These are phyloP conservation scores for Corynorhinus townsendii DNA, from an alignment of 2,113 vertebrate genomes.

Conservation along the genomic window DNA sequence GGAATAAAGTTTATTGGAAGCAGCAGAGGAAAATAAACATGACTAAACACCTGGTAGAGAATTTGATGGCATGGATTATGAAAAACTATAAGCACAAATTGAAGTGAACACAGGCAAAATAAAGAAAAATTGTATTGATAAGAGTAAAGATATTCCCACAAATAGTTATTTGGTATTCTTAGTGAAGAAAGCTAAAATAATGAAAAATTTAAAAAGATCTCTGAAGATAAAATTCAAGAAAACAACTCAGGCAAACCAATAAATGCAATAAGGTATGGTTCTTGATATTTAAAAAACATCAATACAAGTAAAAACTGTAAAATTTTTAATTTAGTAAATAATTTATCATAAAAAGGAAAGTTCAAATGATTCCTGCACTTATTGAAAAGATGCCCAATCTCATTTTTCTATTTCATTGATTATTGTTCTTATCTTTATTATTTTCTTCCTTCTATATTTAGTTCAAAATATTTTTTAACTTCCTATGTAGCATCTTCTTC, in stretches of 20 bases:
- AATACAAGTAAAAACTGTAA: background rate
- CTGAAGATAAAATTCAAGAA: background rate
- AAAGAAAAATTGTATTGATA: background rate
- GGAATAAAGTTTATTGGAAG: background rate
- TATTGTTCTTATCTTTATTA: background rate
- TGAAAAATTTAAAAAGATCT: background rate
- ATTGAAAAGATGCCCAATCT: background rate
- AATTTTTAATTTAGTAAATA: background rate
- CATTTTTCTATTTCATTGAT: background rate
- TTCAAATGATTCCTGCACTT: background rate
- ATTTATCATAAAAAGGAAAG: background rate
- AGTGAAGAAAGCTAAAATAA: background rate
- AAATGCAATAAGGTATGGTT: background rate
- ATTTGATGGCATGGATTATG: background rate
- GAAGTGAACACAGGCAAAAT: background rate
- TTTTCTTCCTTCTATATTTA: background rate
- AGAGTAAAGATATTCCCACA: background rate
- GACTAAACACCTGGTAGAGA: background rate
- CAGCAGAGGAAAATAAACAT: background rate
- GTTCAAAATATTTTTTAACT: constrained; percentile 18
- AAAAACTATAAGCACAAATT: background rate
- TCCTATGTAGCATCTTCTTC: background rate
- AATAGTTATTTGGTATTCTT: background rate
- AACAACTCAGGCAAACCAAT: background rate
- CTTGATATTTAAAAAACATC: background rate